These are phyloP conservation scores for Myanophis thanlyinensis DNA, from an alignment of 2,113 vertebrate genomes.

Conservation along the genomic window DNA sequence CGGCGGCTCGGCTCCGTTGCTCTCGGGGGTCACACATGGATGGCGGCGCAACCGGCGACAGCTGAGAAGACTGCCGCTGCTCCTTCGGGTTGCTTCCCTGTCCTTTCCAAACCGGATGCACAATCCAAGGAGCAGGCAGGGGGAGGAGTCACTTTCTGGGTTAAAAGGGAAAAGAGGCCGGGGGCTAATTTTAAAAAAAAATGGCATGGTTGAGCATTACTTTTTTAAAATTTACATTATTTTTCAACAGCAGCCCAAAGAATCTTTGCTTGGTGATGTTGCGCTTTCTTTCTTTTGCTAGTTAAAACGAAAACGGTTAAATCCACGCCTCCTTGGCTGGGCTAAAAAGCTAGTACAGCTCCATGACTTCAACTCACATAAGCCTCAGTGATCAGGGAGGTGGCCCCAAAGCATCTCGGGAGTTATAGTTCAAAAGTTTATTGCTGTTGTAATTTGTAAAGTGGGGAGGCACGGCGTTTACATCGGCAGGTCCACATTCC, in stretches of 20 bases:
- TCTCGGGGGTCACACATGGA: constrained; percentile 9
- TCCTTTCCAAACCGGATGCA: neutral
- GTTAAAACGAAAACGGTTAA: neutral
- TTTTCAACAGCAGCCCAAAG: neutral
- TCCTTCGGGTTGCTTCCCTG: neutral
- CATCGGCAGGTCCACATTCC: neutral
- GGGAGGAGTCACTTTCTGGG: neutral
- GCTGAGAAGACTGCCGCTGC: no score
- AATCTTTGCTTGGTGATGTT: neutral
- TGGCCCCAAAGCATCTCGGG: neutral
- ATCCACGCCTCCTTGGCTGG: neutral
- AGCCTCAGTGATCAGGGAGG: neutral
- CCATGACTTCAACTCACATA: neutral
- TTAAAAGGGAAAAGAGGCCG: neutral
- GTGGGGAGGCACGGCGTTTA: neutral
- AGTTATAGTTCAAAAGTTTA: neutral
- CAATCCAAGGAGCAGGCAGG: neutral
- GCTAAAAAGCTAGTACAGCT: neutral
- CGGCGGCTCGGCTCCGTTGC: neutral
- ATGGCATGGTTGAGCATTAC: neutral
- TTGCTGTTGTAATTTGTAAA: neutral
- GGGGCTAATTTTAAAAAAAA: neutral
- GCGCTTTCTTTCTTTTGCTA: neutral
- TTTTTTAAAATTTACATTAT: no score
- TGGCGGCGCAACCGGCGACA: neutral